Percentiles rank a stretch among this genome's conserved stretches.
Conservation (phyloP, 2,113 vertebrate species). For the Scatophagus argus region DNA sequence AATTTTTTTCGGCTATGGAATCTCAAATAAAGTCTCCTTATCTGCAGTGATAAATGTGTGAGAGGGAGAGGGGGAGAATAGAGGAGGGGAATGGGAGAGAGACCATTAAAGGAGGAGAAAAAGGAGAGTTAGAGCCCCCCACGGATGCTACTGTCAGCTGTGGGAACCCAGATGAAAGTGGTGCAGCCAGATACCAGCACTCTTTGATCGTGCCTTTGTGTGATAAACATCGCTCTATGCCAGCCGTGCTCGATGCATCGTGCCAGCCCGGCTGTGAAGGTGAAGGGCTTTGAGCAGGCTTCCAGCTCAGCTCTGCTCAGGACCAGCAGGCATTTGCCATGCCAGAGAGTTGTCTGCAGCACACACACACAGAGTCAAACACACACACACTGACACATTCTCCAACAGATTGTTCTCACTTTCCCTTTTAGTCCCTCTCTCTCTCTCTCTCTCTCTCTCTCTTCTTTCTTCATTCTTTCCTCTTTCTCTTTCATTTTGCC, state of each 20-base stretch:
- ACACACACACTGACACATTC: conserved; percentile 22
- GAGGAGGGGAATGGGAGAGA: conserved; percentile 41
- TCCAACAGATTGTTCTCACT: conserved; percentile 57
- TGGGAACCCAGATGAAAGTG: conserved; percentile 86
- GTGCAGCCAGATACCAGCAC: conserved; percentile 79
- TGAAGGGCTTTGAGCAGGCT: conserved; percentile 82
- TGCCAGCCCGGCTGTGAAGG: conserved; percentile 81
- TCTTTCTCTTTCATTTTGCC: conserved; percentile 40
- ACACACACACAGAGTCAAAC: conserved; percentile 7
- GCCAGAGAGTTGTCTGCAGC: conserved; percentile 72
- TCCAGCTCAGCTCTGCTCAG: conserved; percentile 72
- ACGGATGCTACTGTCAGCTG: conserved; percentile 84
- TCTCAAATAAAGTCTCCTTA: conserved; percentile 70
- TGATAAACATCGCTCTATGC: conserved; percentile 83
- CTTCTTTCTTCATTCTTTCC: conserved; percentile 17
- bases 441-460: conserved; percentile 31
- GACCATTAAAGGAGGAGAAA: conserved; percentile 74
- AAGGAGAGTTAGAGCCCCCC: conserved; percentile 76
- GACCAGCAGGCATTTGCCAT: conserved; percentile 72
- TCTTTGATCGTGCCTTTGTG: conserved; percentile 87
- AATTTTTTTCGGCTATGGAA: conserved; percentile 59
- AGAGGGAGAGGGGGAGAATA: conserved; percentile 36
- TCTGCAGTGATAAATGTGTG: conserved; percentile 68
- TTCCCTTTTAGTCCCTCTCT: conserved; percentile 26
- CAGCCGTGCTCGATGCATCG: conserved; percentile 70